Base-by-base conservation (phyloP, 1,140 invertebrate genomes). In the Campoletis sonorensis region DNA sequence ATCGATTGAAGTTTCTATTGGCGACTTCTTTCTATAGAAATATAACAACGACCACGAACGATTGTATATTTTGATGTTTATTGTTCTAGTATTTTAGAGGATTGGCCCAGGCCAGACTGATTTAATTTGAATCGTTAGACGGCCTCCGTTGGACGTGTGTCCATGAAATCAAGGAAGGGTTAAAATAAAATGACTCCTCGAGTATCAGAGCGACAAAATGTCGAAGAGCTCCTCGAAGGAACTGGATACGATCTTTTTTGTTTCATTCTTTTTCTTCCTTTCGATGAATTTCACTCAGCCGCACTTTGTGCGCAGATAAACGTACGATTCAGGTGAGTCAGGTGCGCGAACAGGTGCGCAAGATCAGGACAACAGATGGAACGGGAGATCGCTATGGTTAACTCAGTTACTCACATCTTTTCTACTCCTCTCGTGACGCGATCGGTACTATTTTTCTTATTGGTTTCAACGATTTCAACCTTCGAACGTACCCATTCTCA, bases 271-370 rank as follows among this genome's bases (percentile, higher is more conserved):
- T 37, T 64, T n/a, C 18, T 58, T 54, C 18, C 49, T 30, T 21
- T 58, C 26, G 16, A 10, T 18, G 51, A 11, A 18, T 61, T 45
- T 45, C 23, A 79, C 58, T 40, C 49, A 21, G 27, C 15, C 0
- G 15, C n/a, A 33, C 70, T 61, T 73, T 64, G 80, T 89, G 88
- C 87, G 88, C 87, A 87, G 86, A 87, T 85, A 85, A 85, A 85
- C 84, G 82, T 76, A 84, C 81, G 81, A 84, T 84, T 68, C 83
- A 87, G 86, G 85, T 89, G 82, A 86, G 87, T 89, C 87, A 88
- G 87, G 87, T 89, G 88, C 88, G 87, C 88, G 81, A 81, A 82
- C 87, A 89, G 87, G 87, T 88, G 86, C 71, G 76, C 76, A 27
- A 64, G 84, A 88, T 70, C 86, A 89, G 88, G 87, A 75, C 79